phyloP scores from a whole-genome alignment of 2,888 invertebrate genomes.

The Dione vanillae region DNA sequence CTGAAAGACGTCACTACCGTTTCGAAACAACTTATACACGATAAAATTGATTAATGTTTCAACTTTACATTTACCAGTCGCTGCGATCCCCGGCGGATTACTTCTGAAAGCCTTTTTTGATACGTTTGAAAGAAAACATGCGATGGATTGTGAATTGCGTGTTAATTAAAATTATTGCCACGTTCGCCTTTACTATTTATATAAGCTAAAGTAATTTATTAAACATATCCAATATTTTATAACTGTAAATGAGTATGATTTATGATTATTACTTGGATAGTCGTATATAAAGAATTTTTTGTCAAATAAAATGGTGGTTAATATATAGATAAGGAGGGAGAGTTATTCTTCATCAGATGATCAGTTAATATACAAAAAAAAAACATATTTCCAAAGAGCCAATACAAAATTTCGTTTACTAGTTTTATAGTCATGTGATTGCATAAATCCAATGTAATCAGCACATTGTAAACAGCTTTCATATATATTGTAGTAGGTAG shows the following conservation, averaged over 20 bases:
- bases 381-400: too few species aligned
- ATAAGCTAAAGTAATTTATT: not conserved
- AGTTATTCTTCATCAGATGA: too few species aligned
- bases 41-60: slow-evolving; percentile 24
- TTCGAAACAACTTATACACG: slow-evolving; percentile 15
- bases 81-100: slow-evolving; percentile 31
- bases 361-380: too few species aligned
- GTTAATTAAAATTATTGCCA: slow-evolving; percentile 14
- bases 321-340: too few species aligned
- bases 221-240: not conserved
- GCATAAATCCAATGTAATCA: slow-evolving; percentile 3
- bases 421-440: too few species aligned
- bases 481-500: slow-evolving; percentile 12
- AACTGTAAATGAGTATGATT: too few species aligned
- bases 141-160: not conserved
- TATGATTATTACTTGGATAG: too few species aligned
- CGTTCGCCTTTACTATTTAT: not conserved
- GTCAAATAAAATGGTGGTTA: too few species aligned
- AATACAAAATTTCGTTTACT: too few species aligned
- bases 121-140: slow-evolving; percentile 14
- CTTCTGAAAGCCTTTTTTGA: slow-evolving; percentile 21
- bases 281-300: too few species aligned
- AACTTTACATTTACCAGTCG: slow-evolving; percentile 28
- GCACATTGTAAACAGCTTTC: not conserved
- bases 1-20: slow-evolving; percentile 9